Conservation (phyloP, 92 coral and sea anemone species). For the Micromussa lordhowensis region DNA sequence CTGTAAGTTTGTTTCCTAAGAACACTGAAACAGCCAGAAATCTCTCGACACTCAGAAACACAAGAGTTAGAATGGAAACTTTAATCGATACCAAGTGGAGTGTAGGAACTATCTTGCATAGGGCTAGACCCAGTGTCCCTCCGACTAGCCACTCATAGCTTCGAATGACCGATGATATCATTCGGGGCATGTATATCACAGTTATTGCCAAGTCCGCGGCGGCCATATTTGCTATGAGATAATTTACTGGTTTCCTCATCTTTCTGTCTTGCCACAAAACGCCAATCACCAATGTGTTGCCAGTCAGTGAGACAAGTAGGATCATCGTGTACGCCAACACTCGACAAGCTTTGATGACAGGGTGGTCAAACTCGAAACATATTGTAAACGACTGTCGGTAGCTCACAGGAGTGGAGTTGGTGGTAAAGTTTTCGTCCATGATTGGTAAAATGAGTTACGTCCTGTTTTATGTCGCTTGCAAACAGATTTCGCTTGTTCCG, state of each 20-base stretch:
- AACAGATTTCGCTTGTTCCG: neutral
- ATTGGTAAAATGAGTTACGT: neutral
- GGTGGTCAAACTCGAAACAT: slow-evolving; percentile 2
- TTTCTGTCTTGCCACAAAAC: slow-evolving; percentile 51
- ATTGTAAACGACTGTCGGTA: neutral
- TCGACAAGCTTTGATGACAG: neutral
- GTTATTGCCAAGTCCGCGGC: slow-evolving; percentile 54
- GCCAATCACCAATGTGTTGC: slow-evolving; percentile 47
- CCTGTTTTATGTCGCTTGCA: neutral
- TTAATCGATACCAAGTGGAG: slow-evolving; percentile 18
- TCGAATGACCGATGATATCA: slow-evolving; percentile 13
- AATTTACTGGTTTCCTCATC: slow-evolving; percentile 62
- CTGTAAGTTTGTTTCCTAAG: neutral
- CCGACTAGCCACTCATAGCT: slow-evolving; percentile 27
- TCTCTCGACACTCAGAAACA: slow-evolving; percentile 30
- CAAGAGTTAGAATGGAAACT: slow-evolving; percentile 19
- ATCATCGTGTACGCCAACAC: slow-evolving; percentile 29
- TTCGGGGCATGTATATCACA: slow-evolving; percentile 24
- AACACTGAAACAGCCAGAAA: slow-evolving; percentile 1
- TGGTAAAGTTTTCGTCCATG: slow-evolving; percentile 1
- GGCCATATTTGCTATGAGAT: slow-evolving; percentile 58
- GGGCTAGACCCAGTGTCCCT: neutral
- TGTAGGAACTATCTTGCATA: slow-evolving; percentile 18
- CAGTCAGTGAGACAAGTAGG: slow-evolving; percentile 36
- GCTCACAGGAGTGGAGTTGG: neutral